A percentile compares a stretch with the other conserved stretches of the same genome.
These are phyloP conservation scores for Echinarachnius parma DNA, from an alignment of 53 echinoderm and acorn worm genomes.

Conservation along the genomic window DNA sequence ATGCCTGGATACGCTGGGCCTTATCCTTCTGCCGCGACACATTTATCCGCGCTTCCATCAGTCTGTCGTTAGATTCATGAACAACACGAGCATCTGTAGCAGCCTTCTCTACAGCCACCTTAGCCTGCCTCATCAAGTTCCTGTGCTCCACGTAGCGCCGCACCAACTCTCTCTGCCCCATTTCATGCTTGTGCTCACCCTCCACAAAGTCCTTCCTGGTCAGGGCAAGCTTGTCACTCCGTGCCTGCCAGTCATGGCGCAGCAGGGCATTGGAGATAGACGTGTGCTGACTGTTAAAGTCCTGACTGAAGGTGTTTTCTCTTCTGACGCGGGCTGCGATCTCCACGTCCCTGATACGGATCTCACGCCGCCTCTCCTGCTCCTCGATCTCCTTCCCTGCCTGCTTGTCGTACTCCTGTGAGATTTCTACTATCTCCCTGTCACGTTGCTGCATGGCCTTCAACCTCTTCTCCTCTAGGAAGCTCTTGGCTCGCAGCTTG, in stretches of 20 bases:
- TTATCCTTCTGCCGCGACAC: conserved; percentile 75
- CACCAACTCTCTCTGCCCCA: conserved; percentile 68
- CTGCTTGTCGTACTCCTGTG: conserved; percentile 57
- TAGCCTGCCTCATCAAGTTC: conserved; percentile 92
- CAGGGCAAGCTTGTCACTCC: conserved; percentile 40
- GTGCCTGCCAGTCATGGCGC: conserved; percentile 73
- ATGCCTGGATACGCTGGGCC: conserved; percentile 61
- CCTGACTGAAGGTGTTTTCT: conserved; percentile 62
- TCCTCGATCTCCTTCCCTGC: conserved; percentile 47
- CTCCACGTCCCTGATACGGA: conserved; percentile 47
- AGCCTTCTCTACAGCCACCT: conserved; percentile 73
- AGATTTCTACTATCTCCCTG: conserved; percentile 50
- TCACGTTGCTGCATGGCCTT: conserved; percentile 67
- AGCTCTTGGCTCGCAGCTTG: conserved; percentile 54
- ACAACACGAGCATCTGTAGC: conserved; percentile 74
- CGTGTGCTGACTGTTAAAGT: conserved; percentile 87
- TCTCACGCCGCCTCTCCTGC: conserved; percentile 49
- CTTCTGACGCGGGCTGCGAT: conserved; percentile 29
- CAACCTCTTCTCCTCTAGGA: conserved; percentile 81
- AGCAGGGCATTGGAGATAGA: conserved; percentile 95
- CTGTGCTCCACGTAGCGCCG: conserved; percentile 84
- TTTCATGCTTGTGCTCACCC: conserved; percentile 52
- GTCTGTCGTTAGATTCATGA: conserved; percentile 71
- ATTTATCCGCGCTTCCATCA: conserved; percentile 65
- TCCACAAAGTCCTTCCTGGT: conserved; percentile 42